Evolutionary conservation across 2,797 vertebrate species (phyloP).

Genomic region (Artibeus lituratus): DNA sequence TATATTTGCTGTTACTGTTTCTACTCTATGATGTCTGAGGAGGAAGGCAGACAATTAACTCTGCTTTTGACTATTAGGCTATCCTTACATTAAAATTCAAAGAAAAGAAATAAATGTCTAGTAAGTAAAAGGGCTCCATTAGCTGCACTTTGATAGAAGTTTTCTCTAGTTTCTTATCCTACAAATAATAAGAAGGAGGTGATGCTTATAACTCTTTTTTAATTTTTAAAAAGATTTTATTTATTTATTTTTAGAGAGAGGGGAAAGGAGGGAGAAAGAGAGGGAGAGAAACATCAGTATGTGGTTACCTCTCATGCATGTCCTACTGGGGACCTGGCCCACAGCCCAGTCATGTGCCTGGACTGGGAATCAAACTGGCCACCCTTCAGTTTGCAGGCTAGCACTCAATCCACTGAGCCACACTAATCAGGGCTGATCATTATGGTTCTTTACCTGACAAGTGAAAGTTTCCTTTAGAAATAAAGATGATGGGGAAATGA

Average conservation of each 20-base stretch:
- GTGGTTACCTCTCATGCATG: too few relatives aligned
- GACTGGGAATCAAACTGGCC: too few relatives aligned
- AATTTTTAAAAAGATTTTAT: too few relatives aligned
- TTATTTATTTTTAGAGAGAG: too few relatives aligned
- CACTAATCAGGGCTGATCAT: background rate
- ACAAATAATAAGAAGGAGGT: background rate
- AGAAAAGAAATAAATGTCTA: conserved; percentile 15
- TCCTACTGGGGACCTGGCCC: too few relatives aligned
- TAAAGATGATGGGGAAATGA: background rate
- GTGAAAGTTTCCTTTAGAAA: background rate
- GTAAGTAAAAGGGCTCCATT: background rate
- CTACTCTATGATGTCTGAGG: conserved; percentile 37
- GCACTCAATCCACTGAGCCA: too few relatives aligned
- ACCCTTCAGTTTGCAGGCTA: too few relatives aligned
- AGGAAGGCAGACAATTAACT: conserved; percentile 54
- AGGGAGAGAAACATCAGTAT: too few relatives aligned
- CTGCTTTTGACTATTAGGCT: conserved; percentile 29
- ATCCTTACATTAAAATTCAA: conserved; percentile 32
- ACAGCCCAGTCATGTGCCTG: too few relatives aligned
- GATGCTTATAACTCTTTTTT: background rate
- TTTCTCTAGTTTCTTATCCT: conserved; percentile 47
- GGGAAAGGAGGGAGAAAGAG: too few relatives aligned
- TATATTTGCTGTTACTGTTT: conserved; percentile 66
- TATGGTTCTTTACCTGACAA: conserved; percentile 3
- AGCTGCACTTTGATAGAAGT: conserved; percentile 41